phyloP scores from a whole-genome alignment of 2,797 vertebrate genomes.

The Choloepus didactylus region DNA sequence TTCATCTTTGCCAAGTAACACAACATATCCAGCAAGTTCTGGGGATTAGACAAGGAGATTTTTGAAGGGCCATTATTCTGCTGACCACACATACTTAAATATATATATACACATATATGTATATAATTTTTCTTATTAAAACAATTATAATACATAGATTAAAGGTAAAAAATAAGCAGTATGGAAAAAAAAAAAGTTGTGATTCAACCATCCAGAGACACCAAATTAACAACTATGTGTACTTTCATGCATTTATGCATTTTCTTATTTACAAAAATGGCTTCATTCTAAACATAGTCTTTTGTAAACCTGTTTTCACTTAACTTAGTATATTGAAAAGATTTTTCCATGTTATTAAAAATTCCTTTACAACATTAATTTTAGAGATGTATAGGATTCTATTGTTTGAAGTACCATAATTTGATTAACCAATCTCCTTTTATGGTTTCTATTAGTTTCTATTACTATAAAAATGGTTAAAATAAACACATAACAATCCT shows the following conservation, averaged over 20 bases:
- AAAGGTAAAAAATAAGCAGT: not conserved
- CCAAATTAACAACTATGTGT: not conserved
- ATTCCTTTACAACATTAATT: not conserved
- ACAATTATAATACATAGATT: not conserved
- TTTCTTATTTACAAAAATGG: not conserved
- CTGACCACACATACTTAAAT: not conserved
- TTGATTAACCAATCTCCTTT: slow-evolving; percentile 8
- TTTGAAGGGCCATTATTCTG: not conserved
- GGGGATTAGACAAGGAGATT: not conserved
- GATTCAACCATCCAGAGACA: not conserved
- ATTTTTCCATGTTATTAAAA: not conserved
- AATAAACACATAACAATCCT: not conserved
- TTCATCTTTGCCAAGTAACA: not conserved
- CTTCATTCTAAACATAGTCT: not conserved
- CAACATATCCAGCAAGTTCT: not conserved
- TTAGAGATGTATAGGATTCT: not conserved
- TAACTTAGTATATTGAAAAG: not conserved
- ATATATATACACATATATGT: not conserved
- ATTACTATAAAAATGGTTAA: not conserved
- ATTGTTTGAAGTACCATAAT: not conserved
- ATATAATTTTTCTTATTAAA: not conserved
- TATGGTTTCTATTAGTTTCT: not conserved
- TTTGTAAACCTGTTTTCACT: not conserved
- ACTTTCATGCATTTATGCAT: not conserved
- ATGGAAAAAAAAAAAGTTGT: not conserved